Percentiles rank a stretch among this genome's conserved stretches.
Evolutionary conservation across 2,888 invertebrate species (phyloP).

Genomic region (Anorthoa munda): DNA sequence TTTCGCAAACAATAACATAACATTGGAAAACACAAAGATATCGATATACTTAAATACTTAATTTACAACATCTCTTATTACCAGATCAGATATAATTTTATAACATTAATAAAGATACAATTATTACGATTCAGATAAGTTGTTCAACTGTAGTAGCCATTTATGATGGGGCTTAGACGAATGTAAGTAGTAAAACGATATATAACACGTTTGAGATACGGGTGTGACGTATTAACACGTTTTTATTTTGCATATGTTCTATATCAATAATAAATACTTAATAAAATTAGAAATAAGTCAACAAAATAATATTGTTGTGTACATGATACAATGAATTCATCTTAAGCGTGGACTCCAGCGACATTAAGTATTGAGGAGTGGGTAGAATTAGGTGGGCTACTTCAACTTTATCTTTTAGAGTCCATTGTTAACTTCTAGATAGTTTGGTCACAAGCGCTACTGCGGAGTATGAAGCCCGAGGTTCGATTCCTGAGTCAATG

Average conservation of each 20-base stretch:
- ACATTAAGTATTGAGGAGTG: background rate
- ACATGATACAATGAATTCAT: no score
- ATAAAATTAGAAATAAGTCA: background rate
- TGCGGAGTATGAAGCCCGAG: no score
- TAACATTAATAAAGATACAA: conserved; percentile 28
- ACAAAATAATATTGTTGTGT: background rate
- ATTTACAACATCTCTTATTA: conserved; percentile 39
- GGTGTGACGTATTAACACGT: conserved; percentile 12
- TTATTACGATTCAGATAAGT: conserved; percentile 22
- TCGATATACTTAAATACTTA: conserved; percentile 12
- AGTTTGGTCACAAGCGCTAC: no score
- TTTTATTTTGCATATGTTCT: background rate
- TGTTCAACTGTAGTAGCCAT: conserved; percentile 33
- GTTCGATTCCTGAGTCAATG: no score
- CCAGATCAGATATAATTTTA: conserved; percentile 45
- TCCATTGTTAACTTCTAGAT: no score
- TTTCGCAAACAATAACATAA: conserved; percentile 11
- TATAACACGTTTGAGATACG: conserved; percentile 23
- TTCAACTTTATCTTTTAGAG: no score
- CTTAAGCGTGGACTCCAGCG: background rate
- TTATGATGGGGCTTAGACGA: conserved; percentile 41
- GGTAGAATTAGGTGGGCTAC: no score
- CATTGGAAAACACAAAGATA: conserved; percentile 16
- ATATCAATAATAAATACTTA: background rate
- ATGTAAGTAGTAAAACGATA: conserved; percentile 23